Conservation (phyloP, 1,140 invertebrate species). For the Doryteuthis pealeii region DNA sequence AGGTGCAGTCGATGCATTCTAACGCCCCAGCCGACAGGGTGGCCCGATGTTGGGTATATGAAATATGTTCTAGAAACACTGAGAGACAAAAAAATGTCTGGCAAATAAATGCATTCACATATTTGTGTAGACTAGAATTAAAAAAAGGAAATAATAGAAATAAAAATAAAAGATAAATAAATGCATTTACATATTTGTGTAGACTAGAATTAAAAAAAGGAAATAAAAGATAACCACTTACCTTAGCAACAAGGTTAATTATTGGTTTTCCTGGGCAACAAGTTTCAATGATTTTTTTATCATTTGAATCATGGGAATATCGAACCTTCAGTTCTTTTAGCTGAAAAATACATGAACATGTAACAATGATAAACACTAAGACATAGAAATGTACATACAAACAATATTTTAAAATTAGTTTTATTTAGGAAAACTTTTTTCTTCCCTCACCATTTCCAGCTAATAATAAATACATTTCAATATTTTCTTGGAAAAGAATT, state of each 20-base stretch:
- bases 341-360: conserved; percentile 62
- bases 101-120: neutral
- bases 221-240: conserved; percentile 19
- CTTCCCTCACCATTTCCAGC: no score
- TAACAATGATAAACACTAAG: neutral
- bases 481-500: no score
- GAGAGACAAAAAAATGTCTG: neutral
- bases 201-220: neutral
- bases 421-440: no score
- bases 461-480: no score
- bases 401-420: no score
- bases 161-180: neutral
- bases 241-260: conserved; percentile 66
- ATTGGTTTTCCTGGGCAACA: conserved; percentile 88
- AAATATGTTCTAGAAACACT: neutral
- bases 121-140: neutral
- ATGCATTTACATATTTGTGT: neutral
- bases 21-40: no score
- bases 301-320: conserved; percentile 77
- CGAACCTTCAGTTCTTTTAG: conserved; percentile 76
- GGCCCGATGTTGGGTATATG: no score
- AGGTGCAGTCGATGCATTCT: no score
- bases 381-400: conserved; percentile 10
- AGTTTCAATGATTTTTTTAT: conserved; percentile 81
- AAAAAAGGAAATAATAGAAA: neutral